phyloP scores from a whole-genome alignment of 2,113 vertebrate genomes.

The Pantherophis guttatus region DNA sequence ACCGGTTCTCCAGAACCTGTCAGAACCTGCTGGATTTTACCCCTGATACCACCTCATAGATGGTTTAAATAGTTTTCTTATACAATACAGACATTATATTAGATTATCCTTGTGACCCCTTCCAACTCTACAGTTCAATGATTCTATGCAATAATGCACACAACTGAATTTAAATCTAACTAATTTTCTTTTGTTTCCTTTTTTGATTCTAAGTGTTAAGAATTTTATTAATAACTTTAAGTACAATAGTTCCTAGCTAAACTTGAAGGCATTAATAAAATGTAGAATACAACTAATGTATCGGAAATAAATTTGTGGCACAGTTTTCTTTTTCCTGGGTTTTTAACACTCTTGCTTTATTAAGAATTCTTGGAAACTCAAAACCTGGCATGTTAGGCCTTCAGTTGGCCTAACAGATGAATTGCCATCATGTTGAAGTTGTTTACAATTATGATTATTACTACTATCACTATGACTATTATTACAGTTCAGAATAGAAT shows the following conservation, averaged over 20 bases:
- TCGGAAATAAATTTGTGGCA: not conserved
- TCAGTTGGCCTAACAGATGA: not conserved
- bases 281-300: not conserved
- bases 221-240: not conserved
- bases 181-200: not conserved
- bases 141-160: not conserved
- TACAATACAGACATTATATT: not conserved
- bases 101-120: not conserved
- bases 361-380: not conserved
- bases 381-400: not conserved
- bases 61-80: not conserved
- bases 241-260: not conserved
- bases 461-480: not conserved
- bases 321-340: not conserved
- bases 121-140: not conserved
- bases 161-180: not conserved
- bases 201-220: not conserved
- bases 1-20: too few relatives aligned
- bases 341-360: not conserved
- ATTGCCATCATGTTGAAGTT: not conserved
- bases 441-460: not conserved
- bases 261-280: not conserved
- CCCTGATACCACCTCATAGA: not conserved
- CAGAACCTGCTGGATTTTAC: too few relatives aligned
- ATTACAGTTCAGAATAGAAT: not conserved